Conservation (phyloP, 2,113 vertebrate genomes). For the Oncorhynchus masou region DNA sequence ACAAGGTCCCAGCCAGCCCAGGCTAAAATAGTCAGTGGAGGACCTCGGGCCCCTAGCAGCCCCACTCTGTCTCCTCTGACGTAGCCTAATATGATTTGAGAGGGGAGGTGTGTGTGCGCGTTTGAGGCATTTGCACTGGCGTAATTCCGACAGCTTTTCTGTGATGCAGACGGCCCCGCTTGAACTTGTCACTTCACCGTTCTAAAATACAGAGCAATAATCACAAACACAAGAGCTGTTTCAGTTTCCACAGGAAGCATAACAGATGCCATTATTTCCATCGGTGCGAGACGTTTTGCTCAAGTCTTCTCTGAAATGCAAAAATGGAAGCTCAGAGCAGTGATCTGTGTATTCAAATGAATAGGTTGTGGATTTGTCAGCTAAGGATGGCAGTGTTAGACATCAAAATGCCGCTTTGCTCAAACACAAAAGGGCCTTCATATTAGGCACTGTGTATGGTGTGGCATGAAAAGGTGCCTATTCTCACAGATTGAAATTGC, state of each 20-base stretch:
- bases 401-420: not conserved
- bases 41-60: too few species aligned
- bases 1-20: not conserved
- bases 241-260: not conserved
- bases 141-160: too few species aligned
- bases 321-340: not conserved
- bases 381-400: not conserved
- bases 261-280: not conserved
- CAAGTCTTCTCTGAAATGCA: not conserved
- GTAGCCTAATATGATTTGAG: not conserved
- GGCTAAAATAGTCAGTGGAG: not conserved
- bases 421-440: too few species aligned
- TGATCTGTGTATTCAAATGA: not conserved
- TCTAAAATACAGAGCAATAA: not conserved
- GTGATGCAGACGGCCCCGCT: not conserved
- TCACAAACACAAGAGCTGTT: not conserved
- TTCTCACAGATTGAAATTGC: too few species aligned
- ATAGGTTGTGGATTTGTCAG: not conserved
- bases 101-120: not conserved
- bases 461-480: too few species aligned
- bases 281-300: not conserved
- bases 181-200: not conserved
- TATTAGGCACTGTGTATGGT: too few species aligned
- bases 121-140: not conserved
- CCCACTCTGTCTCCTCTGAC: too few species aligned